Evolutionary conservation across 2,888 invertebrate genomes (phyloP), one percentile per base, ranked within the genome.

Genomic region (Scrobipalpa atriplicella): DNA sequence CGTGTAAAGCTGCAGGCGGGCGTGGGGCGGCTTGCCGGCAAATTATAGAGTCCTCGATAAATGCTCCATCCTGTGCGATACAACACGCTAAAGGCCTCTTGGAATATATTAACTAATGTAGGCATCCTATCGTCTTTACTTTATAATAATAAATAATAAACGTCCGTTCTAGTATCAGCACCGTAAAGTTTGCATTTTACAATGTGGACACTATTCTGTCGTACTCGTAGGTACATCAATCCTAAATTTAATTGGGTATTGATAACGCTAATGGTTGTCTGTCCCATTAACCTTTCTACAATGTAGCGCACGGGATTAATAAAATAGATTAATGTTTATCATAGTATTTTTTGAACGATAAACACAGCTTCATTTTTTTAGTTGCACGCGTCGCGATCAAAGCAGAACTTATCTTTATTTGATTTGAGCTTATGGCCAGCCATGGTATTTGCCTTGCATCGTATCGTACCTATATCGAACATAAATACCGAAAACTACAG

Each of bases 31-130:
- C 52, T 51, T 58, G 67, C 19, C 62, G 61, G 65, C 67, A 69
- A 69, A 69, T 69, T 69, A 69, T 62, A 69, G 67, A 67, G 60
- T 62, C 58, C 65, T 58, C 67, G 63, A 67, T 67, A 67, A 67
- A 69, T 69, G 67, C 43, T 67, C 8, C 67, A 56, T 65, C 65
- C 68, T 65, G 43, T 62, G 65, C 65, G 41, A 16, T 62, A 29
- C 52, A 63, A 62, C 52, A 64, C 51, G 16, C 47, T 38, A 51
- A 47, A 52, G 39, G 36, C 52, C 36, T 36, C n/a, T 58, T 29
- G 19, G 60, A 39, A 39, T 60, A 56, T 56, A 36, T 36, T 56
- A 56, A 56, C 56, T 36, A 29, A 56, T 36, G 36, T 56, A 10
- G 19, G 13, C 29, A 56, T 29, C 56, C 56, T 56, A 56, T n/a